phyloP scores from a whole-genome alignment of 2,888 invertebrate genomes.

The Meiosimyza platycephala region DNA sequence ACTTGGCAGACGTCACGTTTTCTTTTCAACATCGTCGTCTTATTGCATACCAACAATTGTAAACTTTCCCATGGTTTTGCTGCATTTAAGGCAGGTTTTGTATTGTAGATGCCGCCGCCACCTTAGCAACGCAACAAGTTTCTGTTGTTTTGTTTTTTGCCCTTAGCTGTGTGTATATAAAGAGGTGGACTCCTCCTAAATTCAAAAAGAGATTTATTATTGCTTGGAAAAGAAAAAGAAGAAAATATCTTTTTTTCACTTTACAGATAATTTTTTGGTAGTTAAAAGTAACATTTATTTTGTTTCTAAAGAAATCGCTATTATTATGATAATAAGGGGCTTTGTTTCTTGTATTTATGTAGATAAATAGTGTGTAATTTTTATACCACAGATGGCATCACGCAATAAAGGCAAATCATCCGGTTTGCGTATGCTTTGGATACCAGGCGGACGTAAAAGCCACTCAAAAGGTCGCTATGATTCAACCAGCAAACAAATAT shows the following conservation, averaged over 20 bases:
- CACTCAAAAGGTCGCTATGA: constrained; percentile 62
- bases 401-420: constrained; percentile 57
- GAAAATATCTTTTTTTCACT: too few species aligned
- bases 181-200: too few species aligned
- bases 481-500: constrained; percentile 58
- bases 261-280: too few species aligned
- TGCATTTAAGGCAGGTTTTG: constrained; percentile 12
- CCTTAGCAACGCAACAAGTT: neutral
- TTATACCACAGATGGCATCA: constrained; percentile 58
- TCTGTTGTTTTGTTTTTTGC: neutral
- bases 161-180: too few species aligned
- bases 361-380: constrained; percentile 24
- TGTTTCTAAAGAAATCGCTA: too few species aligned
- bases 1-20: constrained; percentile 46
- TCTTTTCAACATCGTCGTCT: constrained; percentile 1
- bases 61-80: constrained; percentile 1
- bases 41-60: neutral
- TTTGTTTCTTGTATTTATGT: constrained; percentile 21
- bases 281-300: too few species aligned
- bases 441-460: constrained; percentile 62
- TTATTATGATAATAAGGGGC: too few species aligned
- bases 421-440: constrained; percentile 65
- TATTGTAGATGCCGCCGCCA: neutral
- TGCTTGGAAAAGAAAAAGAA: too few species aligned
- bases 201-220: too few species aligned